phyloP scores from a whole-genome alignment of 35 echinoderm and acorn worm species.

The Apostichopus parvimensis region DNA sequence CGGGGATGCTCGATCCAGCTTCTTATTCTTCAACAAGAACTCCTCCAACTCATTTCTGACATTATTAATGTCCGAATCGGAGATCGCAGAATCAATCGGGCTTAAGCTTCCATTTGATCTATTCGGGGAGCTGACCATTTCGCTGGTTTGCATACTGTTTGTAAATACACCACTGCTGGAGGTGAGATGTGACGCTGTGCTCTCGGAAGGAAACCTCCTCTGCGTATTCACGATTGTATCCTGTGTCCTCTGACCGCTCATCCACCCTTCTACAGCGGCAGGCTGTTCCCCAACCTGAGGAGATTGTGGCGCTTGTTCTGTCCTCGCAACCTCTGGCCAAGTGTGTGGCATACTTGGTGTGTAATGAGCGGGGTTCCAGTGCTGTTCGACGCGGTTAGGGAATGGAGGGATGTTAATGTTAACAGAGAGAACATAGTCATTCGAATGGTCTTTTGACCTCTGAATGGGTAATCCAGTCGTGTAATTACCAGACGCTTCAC shows the following conservation, averaged over 20 bases:
- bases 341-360: neutral
- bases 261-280: neutral
- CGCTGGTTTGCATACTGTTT: conserved; percentile 46
- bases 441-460: conserved; percentile 34
- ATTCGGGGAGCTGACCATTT: conserved; percentile 1
- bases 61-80: conserved; percentile 8
- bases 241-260: neutral
- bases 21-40: conserved; percentile 10
- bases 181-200: conserved; percentile 51
- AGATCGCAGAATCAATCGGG: neutral
- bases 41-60: neutral
- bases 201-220: conserved; percentile 43
- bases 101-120: neutral
- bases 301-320: neutral
- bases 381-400: conserved; percentile 23
- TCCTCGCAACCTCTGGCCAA: neutral
- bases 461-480: neutral
- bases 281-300: neutral
- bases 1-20: neutral
- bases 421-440: conserved; percentile 55
- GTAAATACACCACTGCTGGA: conserved; percentile 72
- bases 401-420: conserved; percentile 58
- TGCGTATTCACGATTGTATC: neutral
- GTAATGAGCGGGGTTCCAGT: conserved; percentile 1
- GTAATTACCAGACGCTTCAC: neutral